Evolutionary conservation across 2,113 vertebrate species (phyloP).

Genomic region (Stercorarius parasiticus): DNA sequence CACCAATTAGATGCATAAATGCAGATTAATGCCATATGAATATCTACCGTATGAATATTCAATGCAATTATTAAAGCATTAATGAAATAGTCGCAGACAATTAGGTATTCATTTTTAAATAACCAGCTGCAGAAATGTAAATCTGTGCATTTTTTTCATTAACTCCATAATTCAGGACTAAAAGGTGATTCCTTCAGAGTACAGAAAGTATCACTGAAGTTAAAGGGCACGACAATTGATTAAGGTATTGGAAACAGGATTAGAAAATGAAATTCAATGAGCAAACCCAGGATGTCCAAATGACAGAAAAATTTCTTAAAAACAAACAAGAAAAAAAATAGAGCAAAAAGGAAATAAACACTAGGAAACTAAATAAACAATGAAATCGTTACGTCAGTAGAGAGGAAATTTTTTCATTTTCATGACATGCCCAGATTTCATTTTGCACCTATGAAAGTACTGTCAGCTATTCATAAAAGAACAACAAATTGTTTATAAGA

Average conservation of each 20-base stretch:
- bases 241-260: neutral
- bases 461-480: neutral
- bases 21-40: neutral
- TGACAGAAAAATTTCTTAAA: neutral
- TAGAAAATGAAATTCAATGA: neutral
- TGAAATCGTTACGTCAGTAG: neutral
- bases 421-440: neutral
- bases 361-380: neutral
- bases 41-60: neutral
- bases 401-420: neutral
- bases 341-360: neutral
- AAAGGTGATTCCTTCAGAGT: neutral
- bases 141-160: neutral
- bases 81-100: neutral
- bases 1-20: constrained; percentile 1
- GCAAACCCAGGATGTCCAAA: neutral
- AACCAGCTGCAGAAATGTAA: neutral
- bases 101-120: neutral
- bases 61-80: neutral
- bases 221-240: neutral
- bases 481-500: neutral
- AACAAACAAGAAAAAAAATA: neutral
- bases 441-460: neutral
- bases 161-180: neutral
- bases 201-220: neutral